A percentile compares a stretch with the other conserved stretches of the same genome.
Conservation (phyloP, 2,113 vertebrate genomes). For the Nyctibius bracteatus region DNA sequence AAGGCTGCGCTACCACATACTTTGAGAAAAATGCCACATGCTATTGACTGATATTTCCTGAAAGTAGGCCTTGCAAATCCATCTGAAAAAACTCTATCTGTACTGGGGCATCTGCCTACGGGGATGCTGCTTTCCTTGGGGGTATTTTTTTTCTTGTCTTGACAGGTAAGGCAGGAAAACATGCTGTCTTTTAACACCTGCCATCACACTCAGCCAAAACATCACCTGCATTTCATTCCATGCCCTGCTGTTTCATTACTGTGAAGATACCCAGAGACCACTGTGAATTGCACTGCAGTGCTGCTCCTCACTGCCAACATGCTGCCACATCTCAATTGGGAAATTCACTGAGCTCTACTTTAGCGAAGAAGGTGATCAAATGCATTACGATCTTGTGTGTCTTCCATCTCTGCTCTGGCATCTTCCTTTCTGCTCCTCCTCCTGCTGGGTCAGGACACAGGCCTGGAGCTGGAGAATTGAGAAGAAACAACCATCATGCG, state of each 20-base stretch:
- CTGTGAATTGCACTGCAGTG: constrained; percentile 6
- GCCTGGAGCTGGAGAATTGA: neutral
- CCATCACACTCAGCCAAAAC: neutral
- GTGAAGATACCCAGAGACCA: neutral
- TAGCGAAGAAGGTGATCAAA: neutral
- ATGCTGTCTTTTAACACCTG: constrained; percentile 30
- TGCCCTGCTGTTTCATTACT: constrained; percentile 21
- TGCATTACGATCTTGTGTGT: neutral
- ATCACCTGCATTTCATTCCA: neutral
- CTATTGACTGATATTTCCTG: neutral
- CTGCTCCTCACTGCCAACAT: constrained; percentile 18
- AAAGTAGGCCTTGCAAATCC: neutral
- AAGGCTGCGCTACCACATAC: neutral
- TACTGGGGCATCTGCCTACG: neutral
- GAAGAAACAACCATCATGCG: neutral
- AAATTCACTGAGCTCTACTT: constrained; percentile 23
- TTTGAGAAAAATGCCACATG: neutral
- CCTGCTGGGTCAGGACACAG: neutral
- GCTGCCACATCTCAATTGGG: constrained; percentile 31
- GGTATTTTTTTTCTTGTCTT: neutral
- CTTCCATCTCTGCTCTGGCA: neutral
- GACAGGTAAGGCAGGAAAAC: constrained; percentile 27
- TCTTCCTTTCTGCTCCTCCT: neutral
- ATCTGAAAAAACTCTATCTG: neutral
- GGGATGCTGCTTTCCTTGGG: neutral